phyloP scores from a whole-genome alignment of 2,888 invertebrate genomes.

The Oscheius sp. region DNA sequence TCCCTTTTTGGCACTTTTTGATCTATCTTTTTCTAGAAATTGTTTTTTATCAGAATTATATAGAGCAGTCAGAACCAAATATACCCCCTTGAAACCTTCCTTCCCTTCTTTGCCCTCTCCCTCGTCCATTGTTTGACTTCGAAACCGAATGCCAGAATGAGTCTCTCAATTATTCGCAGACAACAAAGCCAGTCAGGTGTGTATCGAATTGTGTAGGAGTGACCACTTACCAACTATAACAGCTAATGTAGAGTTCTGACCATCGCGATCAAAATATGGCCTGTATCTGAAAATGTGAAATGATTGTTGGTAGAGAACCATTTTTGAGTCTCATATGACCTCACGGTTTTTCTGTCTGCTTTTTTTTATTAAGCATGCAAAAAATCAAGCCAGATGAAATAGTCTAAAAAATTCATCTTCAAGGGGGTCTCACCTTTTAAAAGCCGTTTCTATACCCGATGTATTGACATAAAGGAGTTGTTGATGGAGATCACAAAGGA shows the following conservation, averaged over 20 bases:
- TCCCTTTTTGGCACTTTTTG: no score
- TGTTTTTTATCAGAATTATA: no score
- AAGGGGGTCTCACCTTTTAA: conserved; percentile 43
- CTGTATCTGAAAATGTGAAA: conserved; percentile 34
- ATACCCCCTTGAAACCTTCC: neutral
- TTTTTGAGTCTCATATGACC: neutral
- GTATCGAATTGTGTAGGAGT: neutral
- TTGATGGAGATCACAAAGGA: conserved; percentile 63
- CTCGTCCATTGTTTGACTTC: conserved; percentile 18
- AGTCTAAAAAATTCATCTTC: no score
- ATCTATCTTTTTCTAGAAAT: no score
- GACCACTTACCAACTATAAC: conserved; percentile 45
- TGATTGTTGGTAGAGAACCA: neutral
- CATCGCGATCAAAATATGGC: conserved; percentile 39
- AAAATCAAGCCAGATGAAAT: no score
- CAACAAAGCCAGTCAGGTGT: conserved; percentile 6
- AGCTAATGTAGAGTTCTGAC: conserved; percentile 42
- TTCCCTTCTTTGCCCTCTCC: neutral
- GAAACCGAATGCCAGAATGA: conserved; percentile 21
- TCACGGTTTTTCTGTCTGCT: neutral
- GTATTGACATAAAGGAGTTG: conserved; percentile 54
- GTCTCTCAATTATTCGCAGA: conserved; percentile 19
- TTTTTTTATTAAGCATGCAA: neutral
- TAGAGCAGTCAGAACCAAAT: no score
- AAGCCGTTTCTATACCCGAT: conserved; percentile 49